Evolutionary conservation across 2,888 invertebrate species (phyloP).

Genomic region (Dastarcus helophoroides): DNA sequence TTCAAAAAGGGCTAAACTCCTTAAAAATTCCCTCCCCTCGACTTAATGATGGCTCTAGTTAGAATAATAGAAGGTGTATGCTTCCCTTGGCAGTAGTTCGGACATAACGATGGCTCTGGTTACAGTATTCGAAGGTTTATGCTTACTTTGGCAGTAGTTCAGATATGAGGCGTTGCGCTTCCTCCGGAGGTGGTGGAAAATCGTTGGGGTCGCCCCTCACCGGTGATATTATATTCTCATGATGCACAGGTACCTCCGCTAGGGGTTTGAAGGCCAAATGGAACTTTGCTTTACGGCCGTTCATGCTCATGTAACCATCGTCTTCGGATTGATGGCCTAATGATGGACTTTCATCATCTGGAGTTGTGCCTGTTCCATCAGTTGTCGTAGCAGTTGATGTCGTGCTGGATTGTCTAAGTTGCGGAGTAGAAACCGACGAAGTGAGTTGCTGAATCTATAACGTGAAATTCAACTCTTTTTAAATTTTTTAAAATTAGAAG

Average conservation of each 20-base stretch:
- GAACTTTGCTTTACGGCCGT: constrained; percentile 71
- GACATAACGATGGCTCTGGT: too few species aligned
- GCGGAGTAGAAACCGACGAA: constrained; percentile 29
- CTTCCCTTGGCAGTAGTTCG: too few species aligned
- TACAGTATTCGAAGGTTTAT: too few species aligned
- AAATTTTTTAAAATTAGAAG: too few species aligned
- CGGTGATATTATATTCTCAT: constrained; percentile 38
- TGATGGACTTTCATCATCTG: constrained; percentile 62
- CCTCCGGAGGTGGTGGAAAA: constrained; percentile 66
- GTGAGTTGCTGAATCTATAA: constrained; percentile 38
- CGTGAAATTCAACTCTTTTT: too few species aligned
- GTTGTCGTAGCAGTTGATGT: constrained; percentile 38
- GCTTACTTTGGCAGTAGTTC: constrained; percentile 62
- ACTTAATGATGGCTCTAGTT: too few species aligned
- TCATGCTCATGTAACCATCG: constrained; percentile 89
- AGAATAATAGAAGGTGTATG: too few species aligned
- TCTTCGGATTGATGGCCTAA: constrained; percentile 79
- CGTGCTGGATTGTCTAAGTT: constrained; percentile 36
- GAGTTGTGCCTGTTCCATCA: constrained; percentile 32
- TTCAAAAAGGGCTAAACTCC: too few species aligned
- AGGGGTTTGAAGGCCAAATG: constrained; percentile 56
- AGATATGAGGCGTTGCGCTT: constrained; percentile 64
- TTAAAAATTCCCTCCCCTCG: too few species aligned
- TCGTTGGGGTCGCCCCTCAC: constrained; percentile 33
- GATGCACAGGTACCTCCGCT: constrained; percentile 43